Percentiles rank a stretch among this genome's conserved stretches.
Conservation (phyloP, 2,113 vertebrate species). For the Syngnathoides biaculeatus region DNA sequence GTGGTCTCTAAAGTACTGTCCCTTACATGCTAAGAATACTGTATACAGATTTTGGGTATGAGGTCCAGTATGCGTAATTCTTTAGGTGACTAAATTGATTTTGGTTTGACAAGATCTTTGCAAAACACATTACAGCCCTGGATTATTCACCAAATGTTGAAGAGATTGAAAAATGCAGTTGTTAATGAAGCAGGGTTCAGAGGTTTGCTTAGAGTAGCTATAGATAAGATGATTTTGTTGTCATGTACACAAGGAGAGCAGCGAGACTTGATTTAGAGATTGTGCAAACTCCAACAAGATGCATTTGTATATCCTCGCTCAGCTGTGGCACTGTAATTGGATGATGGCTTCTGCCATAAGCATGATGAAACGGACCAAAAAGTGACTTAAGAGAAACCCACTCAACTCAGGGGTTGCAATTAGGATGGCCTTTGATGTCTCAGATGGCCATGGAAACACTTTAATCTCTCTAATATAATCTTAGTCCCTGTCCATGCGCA, state of each 20-base stretch:
- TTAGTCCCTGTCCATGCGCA: slow-evolving; percentile 54
- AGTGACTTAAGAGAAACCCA: slow-evolving; percentile 69
- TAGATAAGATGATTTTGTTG: slow-evolving; percentile 67
- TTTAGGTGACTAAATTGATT: slow-evolving; percentile 21
- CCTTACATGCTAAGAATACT: slow-evolving; percentile 22
- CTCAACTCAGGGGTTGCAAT: slow-evolving; percentile 67
- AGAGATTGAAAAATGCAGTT: slow-evolving; percentile 21
- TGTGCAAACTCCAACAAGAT: slow-evolving; percentile 64
- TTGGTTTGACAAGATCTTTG: slow-evolving; percentile 26
- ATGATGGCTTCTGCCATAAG: slow-evolving; percentile 72
- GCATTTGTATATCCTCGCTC: slow-evolving; percentile 68
- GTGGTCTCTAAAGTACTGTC: not conserved
- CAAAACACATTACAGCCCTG: slow-evolving; percentile 7
- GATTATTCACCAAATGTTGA: slow-evolving; percentile 13
- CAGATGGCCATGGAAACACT: slow-evolving; percentile 75
- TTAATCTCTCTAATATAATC: slow-evolving; percentile 73
- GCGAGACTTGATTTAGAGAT: slow-evolving; percentile 55
- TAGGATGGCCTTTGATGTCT: slow-evolving; percentile 75
- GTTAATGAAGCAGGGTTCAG: slow-evolving; percentile 56
- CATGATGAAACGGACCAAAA: slow-evolving; percentile 80
- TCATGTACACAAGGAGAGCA: slow-evolving; percentile 42
- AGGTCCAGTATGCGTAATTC: slow-evolving; percentile 26
- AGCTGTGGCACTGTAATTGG: slow-evolving; percentile 60
- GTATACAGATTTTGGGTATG: slow-evolving; percentile 17
- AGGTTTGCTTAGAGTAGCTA: slow-evolving; percentile 48